phyloP scores from a whole-genome alignment of 2,113 vertebrate genomes.

The Tretioscincus oriximinensis region DNA sequence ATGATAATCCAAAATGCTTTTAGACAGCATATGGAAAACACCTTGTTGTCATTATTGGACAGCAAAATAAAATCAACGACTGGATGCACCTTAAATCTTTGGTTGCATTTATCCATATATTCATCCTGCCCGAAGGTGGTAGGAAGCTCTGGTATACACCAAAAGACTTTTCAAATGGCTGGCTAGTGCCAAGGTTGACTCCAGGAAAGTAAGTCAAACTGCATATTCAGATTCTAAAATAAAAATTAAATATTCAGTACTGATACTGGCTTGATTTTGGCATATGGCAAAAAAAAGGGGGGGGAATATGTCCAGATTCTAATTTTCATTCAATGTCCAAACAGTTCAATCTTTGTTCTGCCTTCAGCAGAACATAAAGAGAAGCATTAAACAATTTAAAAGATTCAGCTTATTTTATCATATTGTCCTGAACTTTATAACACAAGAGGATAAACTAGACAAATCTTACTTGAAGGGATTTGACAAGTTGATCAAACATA shows the following conservation, averaged over 20 bases:
- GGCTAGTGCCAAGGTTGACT: too few relatives aligned
- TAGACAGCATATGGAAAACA: too few relatives aligned
- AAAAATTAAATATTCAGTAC: not conserved
- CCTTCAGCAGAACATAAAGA: not conserved
- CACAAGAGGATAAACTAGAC: not conserved
- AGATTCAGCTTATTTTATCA: not conserved
- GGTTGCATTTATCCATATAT: not conserved
- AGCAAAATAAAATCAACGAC: too few relatives aligned
- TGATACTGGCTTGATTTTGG: not conserved
- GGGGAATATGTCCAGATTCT: not conserved
- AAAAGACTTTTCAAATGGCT: too few relatives aligned
- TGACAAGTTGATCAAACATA: not conserved
- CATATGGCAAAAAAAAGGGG: not conserved
- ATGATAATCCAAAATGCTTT: too few relatives aligned
- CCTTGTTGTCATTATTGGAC: too few relatives aligned
- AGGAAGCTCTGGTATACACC: not conserved
- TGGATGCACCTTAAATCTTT: not conserved
- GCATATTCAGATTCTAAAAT: not conserved
- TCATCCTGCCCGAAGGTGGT: too few relatives aligned
- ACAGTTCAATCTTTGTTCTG: not conserved
- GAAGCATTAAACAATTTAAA: not conserved
- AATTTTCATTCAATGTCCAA: not conserved
- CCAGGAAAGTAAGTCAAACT: too few relatives aligned
- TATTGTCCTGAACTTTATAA: not conserved
- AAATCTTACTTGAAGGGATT: not conserved